phyloP scores from a whole-genome alignment of 2,797 vertebrate genomes.

The Dendrocincla fuliginosa region DNA sequence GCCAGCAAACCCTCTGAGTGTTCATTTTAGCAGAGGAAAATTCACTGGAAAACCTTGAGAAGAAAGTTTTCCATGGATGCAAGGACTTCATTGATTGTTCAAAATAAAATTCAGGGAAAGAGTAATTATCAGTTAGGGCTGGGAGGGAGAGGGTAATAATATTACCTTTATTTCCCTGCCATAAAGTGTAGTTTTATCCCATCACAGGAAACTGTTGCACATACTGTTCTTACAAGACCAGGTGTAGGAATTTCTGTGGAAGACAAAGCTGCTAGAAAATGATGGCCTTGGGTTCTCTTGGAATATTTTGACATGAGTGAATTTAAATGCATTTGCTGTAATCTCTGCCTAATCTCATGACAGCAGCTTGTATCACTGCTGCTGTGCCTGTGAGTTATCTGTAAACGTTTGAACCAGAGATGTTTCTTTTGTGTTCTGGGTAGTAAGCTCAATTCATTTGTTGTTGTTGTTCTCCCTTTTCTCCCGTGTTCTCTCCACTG shows the following conservation, averaged over 20 bases:
- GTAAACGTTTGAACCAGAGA: not conserved
- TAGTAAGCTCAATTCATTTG: not conserved
- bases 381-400: not conserved
- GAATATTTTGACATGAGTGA: constrained; percentile 3
- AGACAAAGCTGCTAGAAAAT: not conserved
- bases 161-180: not conserved
- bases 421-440: constrained; percentile 4
- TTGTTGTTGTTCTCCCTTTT: not conserved
- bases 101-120: not conserved
- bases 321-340: constrained; percentile 18
- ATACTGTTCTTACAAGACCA: not conserved
- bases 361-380: not conserved
- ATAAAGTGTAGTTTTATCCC: not conserved
- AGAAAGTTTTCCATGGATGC: not conserved
- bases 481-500: not conserved
- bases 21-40: not conserved
- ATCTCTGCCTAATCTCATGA: constrained; percentile 4
- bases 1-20: not conserved
- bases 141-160: not conserved
- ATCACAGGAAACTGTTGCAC: not conserved
- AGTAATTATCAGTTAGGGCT: not conserved
- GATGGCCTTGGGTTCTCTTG: not conserved
- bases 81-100: not conserved
- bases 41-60: not conserved
- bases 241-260: not conserved